Evolutionary conservation across 2,888 invertebrate species (phyloP), one percentile per base, ranked within the genome.

Genomic region (Protonemura montana): DNA sequence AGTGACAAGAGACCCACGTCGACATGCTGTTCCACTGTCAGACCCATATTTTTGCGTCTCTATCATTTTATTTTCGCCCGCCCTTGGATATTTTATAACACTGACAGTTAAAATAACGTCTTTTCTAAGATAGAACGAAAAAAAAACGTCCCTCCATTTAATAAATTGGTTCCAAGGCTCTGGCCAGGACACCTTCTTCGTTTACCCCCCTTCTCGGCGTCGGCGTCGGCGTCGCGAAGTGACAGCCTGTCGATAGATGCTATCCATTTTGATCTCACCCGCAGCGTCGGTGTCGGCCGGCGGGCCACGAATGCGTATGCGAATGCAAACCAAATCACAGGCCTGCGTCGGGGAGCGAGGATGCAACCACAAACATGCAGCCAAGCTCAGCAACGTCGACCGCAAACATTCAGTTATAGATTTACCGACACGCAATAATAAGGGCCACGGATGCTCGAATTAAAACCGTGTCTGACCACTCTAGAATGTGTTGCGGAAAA

Each of bases 231-330:
- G 59, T 59, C 59, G 59, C 16, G 21, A 59, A 59, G 59, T 59
- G 59, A 59, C 59, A 59, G 59, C 59, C 59, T 59, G 59, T 59
- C 59, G 59, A 59, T 59, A 10, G 59, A 59, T 21, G 59, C 59
- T 59, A 59, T 59, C 59, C 59, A 59, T 59, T 59, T 59, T 59
- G 59, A 59, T 59, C 59, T 59, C 59, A 21, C 59, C 59, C 59
- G 59, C 59, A 21, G 59, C 59, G 59, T 59, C 59, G 59, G 59
- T 21, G 7, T 21, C 59, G 21, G 59, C 16, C 59, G 13, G 59
- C 59, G 59, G 59, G 35, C 35, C 10, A 10, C 35, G 35, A 6
- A n/a, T n/a, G n/a, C 35, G 35, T 6, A 35, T 35, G 35, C 35
- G 35, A 35, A 59, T 59, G 59, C 1, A 3, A 21, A 59, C 1